A percentile compares a stretch with the other conserved stretches of the same genome.
Conservation (phyloP, 2,797 vertebrate genomes). For the Sternotherus odoratus region DNA sequence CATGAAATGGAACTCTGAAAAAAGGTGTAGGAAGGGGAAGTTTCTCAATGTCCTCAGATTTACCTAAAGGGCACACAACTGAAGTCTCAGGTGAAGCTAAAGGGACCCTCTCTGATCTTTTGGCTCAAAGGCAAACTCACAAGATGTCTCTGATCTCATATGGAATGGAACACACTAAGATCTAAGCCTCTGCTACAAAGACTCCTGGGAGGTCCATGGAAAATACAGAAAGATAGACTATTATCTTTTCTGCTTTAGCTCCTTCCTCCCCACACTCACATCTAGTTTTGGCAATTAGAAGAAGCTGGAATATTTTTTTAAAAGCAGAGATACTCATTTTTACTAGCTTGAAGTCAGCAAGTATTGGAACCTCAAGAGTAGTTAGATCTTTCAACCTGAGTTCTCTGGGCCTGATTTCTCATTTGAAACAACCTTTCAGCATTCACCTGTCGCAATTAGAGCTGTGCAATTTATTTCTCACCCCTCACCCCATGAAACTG, state of each 20-base stretch:
- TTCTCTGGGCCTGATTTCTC: not conserved
- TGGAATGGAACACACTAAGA: not conserved
- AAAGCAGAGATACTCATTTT: not conserved
- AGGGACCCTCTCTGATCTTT: not conserved
- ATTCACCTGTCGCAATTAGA: not conserved
- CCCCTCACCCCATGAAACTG: conserved; percentile 18
- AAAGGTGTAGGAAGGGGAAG: not conserved
- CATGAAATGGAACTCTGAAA: not conserved
- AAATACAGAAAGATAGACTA: not conserved
- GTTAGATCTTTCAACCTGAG: not conserved
- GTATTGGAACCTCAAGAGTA: not conserved
- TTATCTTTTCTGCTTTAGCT: not conserved
- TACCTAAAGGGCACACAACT: not conserved
- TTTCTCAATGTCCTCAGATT: not conserved
- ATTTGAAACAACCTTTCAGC: not conserved
- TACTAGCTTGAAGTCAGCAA: not conserved
- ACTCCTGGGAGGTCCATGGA: not conserved
- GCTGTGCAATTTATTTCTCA: not conserved
- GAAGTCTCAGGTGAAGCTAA: not conserved
- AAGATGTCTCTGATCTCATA: not conserved
- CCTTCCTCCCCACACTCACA: fast-evolving
- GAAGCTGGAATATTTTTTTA: not conserved
- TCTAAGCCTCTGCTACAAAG: not conserved
- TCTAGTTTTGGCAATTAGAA: not conserved
- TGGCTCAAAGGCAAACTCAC: not conserved